These are phyloP conservation scores for Symphodus melops DNA, from an alignment of 2,113 vertebrate genomes.

Conservation along the genomic window DNA sequence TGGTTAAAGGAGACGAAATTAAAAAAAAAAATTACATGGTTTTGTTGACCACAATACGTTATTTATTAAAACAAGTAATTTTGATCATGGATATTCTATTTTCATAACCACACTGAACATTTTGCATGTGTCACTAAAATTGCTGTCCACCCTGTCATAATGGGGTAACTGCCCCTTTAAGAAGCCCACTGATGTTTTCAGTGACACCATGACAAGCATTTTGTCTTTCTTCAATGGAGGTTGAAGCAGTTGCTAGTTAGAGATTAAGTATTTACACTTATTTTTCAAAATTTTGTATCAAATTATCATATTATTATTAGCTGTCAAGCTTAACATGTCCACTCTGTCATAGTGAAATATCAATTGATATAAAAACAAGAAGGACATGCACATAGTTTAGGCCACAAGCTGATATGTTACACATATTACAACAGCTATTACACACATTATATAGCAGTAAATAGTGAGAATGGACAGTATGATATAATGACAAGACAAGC, in stretches of 20 bases:
- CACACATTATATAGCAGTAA: no score
- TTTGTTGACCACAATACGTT: neutral
- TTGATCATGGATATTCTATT: conserved; percentile 3
- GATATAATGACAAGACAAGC: no score
- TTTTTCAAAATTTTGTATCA: neutral
- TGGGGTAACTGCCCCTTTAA: conserved; percentile 13
- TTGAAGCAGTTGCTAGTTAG: neutral
- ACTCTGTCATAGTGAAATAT: neutral
- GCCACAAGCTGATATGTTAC: neutral
- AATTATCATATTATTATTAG: neutral
- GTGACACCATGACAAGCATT: neutral
- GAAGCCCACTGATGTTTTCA: neutral
- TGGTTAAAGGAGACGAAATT: neutral
- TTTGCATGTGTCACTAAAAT: conserved; percentile 5
- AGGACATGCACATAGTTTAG: neutral
- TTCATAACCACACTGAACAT: neutral
- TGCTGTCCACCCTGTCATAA: conserved; percentile 2
- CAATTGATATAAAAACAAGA: neutral
- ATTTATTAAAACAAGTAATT: neutral
- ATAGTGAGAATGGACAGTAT: no score
- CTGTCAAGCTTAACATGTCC: neutral
- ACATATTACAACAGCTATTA: neutral
- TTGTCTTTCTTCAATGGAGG: neutral
- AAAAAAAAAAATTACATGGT: neutral
- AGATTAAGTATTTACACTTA: neutral